Base-by-base conservation (phyloP, 2,113 vertebrate genomes). In the Numenius arquata region DNA sequence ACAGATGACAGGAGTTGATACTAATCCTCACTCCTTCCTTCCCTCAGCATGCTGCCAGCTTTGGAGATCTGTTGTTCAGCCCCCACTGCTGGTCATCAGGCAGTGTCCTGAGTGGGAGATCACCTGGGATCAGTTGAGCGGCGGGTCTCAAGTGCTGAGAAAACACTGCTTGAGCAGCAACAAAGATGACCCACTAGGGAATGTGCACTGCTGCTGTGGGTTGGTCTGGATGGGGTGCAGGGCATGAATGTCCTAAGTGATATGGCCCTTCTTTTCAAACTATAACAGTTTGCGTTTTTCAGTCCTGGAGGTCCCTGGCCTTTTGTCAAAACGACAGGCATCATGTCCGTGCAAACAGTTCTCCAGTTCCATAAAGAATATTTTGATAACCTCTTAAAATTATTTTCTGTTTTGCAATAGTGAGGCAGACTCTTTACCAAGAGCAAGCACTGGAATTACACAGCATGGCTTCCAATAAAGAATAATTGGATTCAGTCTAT, bases 171-270 rank as follows among this genome's bases (percentile, higher is more conserved):
- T 21, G 10, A 50, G 63, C 4, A 77, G 59, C 7, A 23, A 21
- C 45, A 66, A 66, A 56, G 11, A 41, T 30, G 58, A n/a, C 5
- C 21, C 25, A 4, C 30, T n/a, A n/a, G 21, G 50, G n/a, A 71
- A 2, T 1, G 6, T 0, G 0, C 0, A 0, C 34, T 70, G 61
- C 22, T 3, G 1, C 0, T 3, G 17, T 34, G 52, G 15, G 5
- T 15, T 78, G n/a, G 25, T 71, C 41, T 34, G 43, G 12, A 6
- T 4, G 23, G 36, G 26, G 43, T 25, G 40, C 8, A 29, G 4
- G 29, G 34, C 11, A 26, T 3, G 6, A 36, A 19, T 26, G 15
- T 26, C 40, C 41, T 71, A 63, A 21, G 16, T 36, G 45, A 34
- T 73, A 38, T 0, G 23, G 22, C 4, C 34, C 40, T 72, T 76